A percentile compares a stretch with the other conserved stretches of the same genome.
phyloP scores from a whole-genome alignment of 35 echinoderm and acorn worm species.

The Hemicentrotus pulcherrimus region DNA sequence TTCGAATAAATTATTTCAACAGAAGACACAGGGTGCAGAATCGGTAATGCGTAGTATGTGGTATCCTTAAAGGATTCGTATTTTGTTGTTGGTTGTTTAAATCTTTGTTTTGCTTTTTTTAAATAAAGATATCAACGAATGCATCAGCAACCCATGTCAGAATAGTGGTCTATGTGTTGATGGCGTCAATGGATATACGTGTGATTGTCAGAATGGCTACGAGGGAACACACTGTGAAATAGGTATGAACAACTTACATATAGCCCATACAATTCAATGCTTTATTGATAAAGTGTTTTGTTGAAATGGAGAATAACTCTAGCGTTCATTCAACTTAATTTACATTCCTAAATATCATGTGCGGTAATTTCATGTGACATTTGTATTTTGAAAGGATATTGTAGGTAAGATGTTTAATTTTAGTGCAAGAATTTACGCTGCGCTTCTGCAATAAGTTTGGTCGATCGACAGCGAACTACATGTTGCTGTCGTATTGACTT shows the following conservation, averaged over 20 bases:
- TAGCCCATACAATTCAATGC: neutral
- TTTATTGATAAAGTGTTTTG: neutral
- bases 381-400: neutral
- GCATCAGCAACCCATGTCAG: conserved; percentile 47
- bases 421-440: neutral
- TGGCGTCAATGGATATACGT: conserved; percentile 26
- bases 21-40: neutral
- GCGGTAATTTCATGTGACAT: neutral
- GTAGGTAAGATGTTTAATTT: neutral
- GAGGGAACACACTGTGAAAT: conserved; percentile 49
- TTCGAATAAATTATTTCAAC: neutral
- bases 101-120: neutral
- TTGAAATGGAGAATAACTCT: neutral
- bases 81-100: no score
- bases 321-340: neutral
- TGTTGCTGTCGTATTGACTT: neutral
- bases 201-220: conserved; percentile 56
- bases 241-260: conserved; percentile 40
- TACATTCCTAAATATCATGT: no score
- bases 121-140: conserved; percentile 67
- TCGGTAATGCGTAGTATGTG: neutral
- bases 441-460: neutral
- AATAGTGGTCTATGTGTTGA: conserved; percentile 61
- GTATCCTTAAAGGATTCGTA: no score
- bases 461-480: neutral